phyloP scores from a whole-genome alignment of 2,113 vertebrate genomes.

The Rhegmatorhina hoffmannsi region DNA sequence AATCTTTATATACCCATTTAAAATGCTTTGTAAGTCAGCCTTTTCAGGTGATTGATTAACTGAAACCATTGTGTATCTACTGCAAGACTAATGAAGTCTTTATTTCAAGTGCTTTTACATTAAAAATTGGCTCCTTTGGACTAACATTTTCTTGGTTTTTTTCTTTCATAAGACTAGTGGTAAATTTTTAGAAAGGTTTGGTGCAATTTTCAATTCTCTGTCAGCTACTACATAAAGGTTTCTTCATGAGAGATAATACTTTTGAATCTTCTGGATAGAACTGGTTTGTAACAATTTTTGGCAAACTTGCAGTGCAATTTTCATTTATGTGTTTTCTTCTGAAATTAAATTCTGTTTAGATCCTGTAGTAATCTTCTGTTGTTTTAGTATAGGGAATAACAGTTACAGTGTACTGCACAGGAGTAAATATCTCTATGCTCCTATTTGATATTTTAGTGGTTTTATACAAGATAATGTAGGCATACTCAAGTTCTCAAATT shows the following conservation, averaged over 20 bases:
- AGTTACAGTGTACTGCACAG: not conserved
- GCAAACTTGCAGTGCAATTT: not conserved
- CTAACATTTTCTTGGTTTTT: not conserved
- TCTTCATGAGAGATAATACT: not conserved
- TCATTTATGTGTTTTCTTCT: not conserved
- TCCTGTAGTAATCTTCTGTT: not conserved
- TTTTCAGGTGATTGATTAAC: not conserved
- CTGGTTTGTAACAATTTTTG: not conserved
- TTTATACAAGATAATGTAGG: not conserved
- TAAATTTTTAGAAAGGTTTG: not conserved
- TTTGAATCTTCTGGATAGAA: not conserved
- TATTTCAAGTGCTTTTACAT: not conserved
- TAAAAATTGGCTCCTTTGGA: not conserved
- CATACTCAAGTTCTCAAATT: not conserved
- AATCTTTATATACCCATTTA: not conserved
- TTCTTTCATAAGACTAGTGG: not conserved
- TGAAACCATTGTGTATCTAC: not conserved
- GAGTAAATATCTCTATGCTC: not conserved
- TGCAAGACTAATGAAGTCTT: not conserved
- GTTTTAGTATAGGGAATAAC: not conserved
- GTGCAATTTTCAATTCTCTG: not conserved
- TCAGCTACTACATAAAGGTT: not conserved
- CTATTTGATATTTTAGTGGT: not conserved
- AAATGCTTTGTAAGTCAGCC: not conserved
- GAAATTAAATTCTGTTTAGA: not conserved